A percentile compares a stretch with the other conserved stretches of the same genome.
Evolutionary conservation across 2,888 invertebrate genomes (phyloP).

Genomic region (Oeneis ivallda): DNA sequence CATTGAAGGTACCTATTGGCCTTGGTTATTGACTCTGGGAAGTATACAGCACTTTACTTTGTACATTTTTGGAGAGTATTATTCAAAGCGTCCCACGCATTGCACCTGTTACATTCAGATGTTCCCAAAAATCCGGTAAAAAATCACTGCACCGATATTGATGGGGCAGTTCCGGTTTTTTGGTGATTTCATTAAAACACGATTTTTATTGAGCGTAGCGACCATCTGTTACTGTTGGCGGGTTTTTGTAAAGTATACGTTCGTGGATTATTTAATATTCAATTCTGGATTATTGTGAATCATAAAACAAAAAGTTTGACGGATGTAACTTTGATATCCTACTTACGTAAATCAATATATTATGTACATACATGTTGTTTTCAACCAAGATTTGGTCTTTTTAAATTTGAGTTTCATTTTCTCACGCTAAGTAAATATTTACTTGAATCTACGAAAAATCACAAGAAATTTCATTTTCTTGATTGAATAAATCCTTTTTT

Average conservation of each 20-base stretch:
- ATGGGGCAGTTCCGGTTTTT: slow-evolving; percentile 60
- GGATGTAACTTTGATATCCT: too few relatives aligned
- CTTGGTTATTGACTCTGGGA: slow-evolving; percentile 28
- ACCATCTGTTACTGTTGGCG: slow-evolving; percentile 51
- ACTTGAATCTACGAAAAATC: too few relatives aligned
- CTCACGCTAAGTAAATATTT: too few relatives aligned
- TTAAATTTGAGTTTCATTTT: too few relatives aligned
- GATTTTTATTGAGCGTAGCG: slow-evolving; percentile 49
- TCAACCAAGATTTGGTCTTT: too few relatives aligned
- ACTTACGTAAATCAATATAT: too few relatives aligned
- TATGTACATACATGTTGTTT: too few relatives aligned
- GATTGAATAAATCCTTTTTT: too few relatives aligned
- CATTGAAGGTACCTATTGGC: not conserved
- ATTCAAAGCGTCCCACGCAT: slow-evolving; percentile 42
- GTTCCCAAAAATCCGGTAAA: slow-evolving; percentile 56
- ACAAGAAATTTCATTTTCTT: too few relatives aligned
- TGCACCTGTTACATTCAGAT: slow-evolving; percentile 61
- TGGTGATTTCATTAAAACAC: slow-evolving; percentile 46
- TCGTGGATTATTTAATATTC: not conserved
- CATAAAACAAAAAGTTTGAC: not conserved
- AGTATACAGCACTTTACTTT: slow-evolving; percentile 19
- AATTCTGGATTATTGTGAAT: not conserved
- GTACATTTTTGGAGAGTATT: slow-evolving; percentile 23
- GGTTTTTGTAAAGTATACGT: slow-evolving; percentile 31
- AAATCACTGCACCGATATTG: slow-evolving; percentile 58